phyloP scores from a whole-genome alignment of 2,113 vertebrate genomes.

The Pao palembangensis region DNA sequence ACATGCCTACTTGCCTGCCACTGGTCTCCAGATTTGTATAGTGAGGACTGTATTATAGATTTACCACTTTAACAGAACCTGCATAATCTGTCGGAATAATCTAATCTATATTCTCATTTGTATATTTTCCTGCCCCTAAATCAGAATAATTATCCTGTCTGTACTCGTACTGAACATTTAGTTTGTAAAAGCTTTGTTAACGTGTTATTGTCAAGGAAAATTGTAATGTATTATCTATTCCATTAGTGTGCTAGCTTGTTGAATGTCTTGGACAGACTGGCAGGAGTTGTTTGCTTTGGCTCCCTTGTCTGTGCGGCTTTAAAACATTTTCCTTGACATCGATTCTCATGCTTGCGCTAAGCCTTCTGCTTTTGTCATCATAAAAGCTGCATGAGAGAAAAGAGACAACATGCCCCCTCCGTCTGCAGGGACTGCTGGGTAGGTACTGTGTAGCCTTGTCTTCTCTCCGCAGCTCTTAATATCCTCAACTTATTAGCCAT shows the following conservation, averaged over 20 bases:
- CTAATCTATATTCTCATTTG: too few relatives aligned
- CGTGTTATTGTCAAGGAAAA: too few relatives aligned
- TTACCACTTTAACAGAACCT: too few relatives aligned
- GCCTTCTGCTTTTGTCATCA: background rate
- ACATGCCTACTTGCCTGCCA: conserved; percentile 9
- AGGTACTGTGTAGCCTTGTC: too few relatives aligned
- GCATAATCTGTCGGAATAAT: too few relatives aligned
- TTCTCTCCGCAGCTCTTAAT: conserved; percentile 2
- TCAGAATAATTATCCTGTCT: too few relatives aligned
- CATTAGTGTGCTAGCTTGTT: background rate
- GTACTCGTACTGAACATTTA: too few relatives aligned
- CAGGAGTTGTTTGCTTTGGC: background rate
- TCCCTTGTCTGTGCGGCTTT: background rate
- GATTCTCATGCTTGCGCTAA: background rate
- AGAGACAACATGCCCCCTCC: background rate
- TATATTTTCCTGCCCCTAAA: too few relatives aligned
- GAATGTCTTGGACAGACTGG: background rate
- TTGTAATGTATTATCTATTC: background rate
- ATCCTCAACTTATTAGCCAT: conserved; percentile 11
- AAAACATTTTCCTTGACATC: too few relatives aligned
- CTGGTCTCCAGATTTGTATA: background rate
- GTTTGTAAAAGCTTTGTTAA: too few relatives aligned
- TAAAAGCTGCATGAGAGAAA: background rate
- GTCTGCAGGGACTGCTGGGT: background rate
- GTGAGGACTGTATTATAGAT: too few relatives aligned